Percentiles rank a stretch among this genome's conserved stretches.
phyloP scores from a whole-genome alignment of 2,113 vertebrate species.

The Mellivora capensis region DNA sequence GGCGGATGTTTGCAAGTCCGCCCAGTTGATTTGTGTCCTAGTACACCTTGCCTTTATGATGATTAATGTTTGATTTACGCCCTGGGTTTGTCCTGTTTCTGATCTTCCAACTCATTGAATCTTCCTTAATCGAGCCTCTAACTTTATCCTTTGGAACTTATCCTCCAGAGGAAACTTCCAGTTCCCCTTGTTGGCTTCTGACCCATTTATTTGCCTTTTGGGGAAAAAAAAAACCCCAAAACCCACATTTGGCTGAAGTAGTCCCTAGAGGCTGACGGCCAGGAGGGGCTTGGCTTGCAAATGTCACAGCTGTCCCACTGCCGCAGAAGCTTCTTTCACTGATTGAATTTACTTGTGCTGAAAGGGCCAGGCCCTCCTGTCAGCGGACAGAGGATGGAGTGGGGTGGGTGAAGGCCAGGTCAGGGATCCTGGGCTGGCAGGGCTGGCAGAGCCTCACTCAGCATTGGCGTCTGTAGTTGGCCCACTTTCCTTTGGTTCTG shows the following conservation, averaged over 20 bases:
- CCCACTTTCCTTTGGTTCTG: background rate
- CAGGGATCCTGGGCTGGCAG: accelerated
- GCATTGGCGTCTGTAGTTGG: accelerated
- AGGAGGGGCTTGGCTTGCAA: background rate
- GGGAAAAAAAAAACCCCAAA: background rate
- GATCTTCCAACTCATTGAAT: background rate
- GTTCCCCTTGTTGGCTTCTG: background rate
- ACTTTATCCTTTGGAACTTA: background rate
- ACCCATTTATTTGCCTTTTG: background rate
- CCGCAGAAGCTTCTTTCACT: background rate
- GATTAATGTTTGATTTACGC: background rate
- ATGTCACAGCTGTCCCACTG: background rate
- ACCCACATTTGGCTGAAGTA: accelerated
- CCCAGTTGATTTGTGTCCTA: background rate
- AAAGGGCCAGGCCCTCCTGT: background rate
- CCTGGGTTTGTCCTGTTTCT: background rate
- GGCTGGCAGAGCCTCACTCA: background rate
- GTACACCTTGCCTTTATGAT: background rate
- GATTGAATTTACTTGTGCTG: background rate
- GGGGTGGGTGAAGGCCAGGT: background rate
- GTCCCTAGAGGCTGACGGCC: background rate
- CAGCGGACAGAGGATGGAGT: background rate
- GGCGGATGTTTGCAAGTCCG: background rate
- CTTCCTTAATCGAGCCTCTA: background rate
- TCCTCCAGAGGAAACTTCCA: accelerated